Evolutionary conservation across 1,140 invertebrate genomes (phyloP), one percentile per base, ranked within the genome.

Genomic region (Caenorhabditis remanei): DNA sequence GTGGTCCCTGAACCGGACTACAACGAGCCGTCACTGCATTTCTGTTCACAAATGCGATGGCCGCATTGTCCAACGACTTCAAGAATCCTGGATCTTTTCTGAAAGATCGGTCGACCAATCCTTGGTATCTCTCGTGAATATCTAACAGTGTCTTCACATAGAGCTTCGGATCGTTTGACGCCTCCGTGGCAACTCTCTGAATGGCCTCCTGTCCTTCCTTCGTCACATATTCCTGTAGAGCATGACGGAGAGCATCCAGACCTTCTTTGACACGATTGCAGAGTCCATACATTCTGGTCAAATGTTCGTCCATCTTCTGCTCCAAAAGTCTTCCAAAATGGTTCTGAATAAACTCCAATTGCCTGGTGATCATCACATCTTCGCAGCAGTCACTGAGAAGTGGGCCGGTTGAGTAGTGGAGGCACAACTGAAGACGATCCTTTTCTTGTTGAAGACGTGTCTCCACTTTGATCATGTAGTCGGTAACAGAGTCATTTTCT

Each of bases 391-490:
- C 96, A 19, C 96, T 96, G 41, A 98, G 93, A 61, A 95, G 94
- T 53, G 95, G 94, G 84, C 95, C 94, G 0, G 97, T 99, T 14
- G 96, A 97, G 93, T 97, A 96, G 93, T 99, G 97, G 11, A 99
- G 93, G 93, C 99, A 99, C 32, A 97, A 94, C 90, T 97, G 96
- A 1, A 98, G 97, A 56, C 98, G 94, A 90, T 95, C 95, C 91
- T 96, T 95, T 92, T 98, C 97, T 93, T 99, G 97, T 86, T 95
- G 94, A 41, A 99, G 93, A 65, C 97, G 95, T 91, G 96, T 95
- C 90, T 98, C 97, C 2, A 96, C 97, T 95, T 97, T 96, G 94
- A 98, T 98, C 96, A 98, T 97, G 92, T 99, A 99, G 93, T 99
- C 97, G 6, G 97, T 98, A 46, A 11, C 50, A 2, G 97, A 96